A percentile compares a stretch with the other conserved stretches of the same genome.
phyloP scores from a whole-genome alignment of 2,113 vertebrate species.

The western clawed frog (Xenopus tropicalis) region DNA sequence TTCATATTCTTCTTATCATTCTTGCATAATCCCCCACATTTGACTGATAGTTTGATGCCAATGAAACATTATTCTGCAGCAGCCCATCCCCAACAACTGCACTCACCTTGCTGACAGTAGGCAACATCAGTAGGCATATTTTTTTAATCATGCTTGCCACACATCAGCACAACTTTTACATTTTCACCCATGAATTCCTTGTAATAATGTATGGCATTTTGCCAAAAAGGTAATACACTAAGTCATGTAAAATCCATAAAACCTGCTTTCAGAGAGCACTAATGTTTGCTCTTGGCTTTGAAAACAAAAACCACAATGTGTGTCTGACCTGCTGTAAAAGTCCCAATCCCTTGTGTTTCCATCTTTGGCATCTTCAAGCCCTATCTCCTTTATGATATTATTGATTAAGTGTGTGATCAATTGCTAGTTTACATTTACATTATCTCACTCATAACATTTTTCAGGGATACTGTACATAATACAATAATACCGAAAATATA shows the following conservation, averaged over 20 bases:
- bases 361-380: neutral
- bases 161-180: neutral
- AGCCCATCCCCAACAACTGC: too few relatives aligned
- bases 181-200: slow-evolving; percentile 13
- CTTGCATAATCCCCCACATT: too few relatives aligned
- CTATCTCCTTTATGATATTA: neutral
- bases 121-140: too few relatives aligned
- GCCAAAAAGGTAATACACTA: slow-evolving; percentile 16
- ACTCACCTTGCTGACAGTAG: too few relatives aligned
- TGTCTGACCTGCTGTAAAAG: neutral
- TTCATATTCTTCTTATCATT: too few relatives aligned
- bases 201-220: slow-evolving; percentile 22
- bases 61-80: too few relatives aligned
- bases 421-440: neutral
- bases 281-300: slow-evolving; percentile 11
- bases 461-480: too few relatives aligned
- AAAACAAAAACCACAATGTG: neutral
- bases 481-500: too few relatives aligned
- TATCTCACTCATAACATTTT: neutral
- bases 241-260: slow-evolving; percentile 21
- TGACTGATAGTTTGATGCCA: too few relatives aligned
- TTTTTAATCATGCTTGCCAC: too few relatives aligned
- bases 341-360: neutral
- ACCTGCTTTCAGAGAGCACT: neutral
- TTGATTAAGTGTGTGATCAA: neutral